Evolutionary conservation across 2,113 vertebrate genomes (phyloP).

Genomic region (Progne subis): DNA sequence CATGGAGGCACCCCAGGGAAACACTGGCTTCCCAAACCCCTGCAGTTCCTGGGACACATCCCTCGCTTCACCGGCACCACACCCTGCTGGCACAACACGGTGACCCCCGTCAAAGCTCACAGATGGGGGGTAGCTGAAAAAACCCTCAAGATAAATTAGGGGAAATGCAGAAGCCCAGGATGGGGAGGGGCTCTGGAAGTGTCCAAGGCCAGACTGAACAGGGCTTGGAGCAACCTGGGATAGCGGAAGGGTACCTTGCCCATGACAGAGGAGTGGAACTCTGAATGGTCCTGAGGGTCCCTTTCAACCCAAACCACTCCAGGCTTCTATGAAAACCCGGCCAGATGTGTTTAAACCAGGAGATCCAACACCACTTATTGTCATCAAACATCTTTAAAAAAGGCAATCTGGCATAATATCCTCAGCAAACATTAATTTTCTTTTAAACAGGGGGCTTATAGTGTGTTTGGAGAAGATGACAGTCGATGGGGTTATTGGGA

Average conservation of each 20-base stretch:
- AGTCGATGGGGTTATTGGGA: not conserved
- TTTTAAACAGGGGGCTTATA: not conserved
- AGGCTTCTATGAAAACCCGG: not conserved
- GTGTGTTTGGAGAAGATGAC: not conserved
- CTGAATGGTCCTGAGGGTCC: not conserved
- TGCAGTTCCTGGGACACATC: rapidly evolving
- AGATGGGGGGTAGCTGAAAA: not conserved
- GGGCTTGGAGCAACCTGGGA: not conserved
- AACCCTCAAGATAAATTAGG: not conserved
- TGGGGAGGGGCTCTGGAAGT: not conserved
- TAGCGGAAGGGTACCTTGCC: not conserved
- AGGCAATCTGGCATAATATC: not conserved
- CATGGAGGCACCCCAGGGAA: rapidly evolving
- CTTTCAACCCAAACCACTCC: not conserved
- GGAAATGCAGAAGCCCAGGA: not conserved
- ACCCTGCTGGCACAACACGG: not conserved
- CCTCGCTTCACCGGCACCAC: rapidly evolving
- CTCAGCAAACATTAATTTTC: not conserved
- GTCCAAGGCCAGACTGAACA: not conserved
- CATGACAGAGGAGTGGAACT: not conserved
- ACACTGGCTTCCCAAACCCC: not conserved
- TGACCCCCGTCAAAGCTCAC: not conserved
- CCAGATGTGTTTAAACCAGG: not conserved
- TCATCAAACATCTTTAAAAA: not conserved
- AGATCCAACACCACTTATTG: not conserved